phyloP scores from a whole-genome alignment of 2,113 vertebrate genomes.

The Balaeniceps rex region DNA sequence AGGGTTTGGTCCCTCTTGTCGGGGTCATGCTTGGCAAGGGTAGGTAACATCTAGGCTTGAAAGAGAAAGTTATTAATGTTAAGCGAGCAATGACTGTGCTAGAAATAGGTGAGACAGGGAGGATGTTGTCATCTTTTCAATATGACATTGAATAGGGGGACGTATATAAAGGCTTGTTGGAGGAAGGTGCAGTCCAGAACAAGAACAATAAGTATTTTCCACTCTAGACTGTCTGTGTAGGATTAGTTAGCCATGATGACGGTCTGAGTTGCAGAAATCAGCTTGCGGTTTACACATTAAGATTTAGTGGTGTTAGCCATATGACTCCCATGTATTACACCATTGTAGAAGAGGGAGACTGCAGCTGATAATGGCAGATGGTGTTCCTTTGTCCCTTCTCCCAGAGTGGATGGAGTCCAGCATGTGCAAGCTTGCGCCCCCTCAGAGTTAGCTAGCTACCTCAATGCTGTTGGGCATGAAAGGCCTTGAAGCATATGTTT shows the following conservation, averaged over 20 bases:
- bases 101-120: not conserved
- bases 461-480: rapidly evolving
- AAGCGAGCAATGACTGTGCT: not conserved
- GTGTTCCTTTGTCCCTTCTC: not conserved
- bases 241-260: not conserved
- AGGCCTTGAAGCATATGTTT: not conserved
- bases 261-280: not conserved
- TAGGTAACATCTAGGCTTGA: not conserved
- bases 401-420: not conserved
- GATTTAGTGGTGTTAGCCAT: not conserved
- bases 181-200: not conserved
- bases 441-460: not conserved
- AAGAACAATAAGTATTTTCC: not conserved
- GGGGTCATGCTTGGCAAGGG: not conserved
- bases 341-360: not conserved
- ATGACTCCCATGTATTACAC: not conserved
- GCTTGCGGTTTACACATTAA: not conserved
- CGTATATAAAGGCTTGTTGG: not conserved
- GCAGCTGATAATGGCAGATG: not conserved
- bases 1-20: not conserved
- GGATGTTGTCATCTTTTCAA: not conserved
- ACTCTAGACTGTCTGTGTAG: not conserved
- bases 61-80: not conserved
- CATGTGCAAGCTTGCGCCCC: not conserved
- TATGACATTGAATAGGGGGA: not conserved